Evolutionary conservation across 1,140 invertebrate genomes (phyloP).

Genomic region (Calosoma granatense): DNA sequence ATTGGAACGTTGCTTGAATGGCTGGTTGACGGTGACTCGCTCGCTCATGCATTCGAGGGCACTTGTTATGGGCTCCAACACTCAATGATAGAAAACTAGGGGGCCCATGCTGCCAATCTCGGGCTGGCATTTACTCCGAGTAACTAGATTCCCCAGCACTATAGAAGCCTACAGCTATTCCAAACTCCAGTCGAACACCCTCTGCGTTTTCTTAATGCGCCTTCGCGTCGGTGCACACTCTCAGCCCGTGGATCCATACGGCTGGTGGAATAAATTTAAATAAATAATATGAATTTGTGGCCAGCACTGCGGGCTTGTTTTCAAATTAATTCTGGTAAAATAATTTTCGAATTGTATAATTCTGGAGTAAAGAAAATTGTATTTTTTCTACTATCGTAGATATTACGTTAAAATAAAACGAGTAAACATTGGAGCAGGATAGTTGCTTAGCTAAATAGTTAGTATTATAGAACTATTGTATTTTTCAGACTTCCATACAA

Average conservation of each 20-base stretch:
- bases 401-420: too few species aligned
- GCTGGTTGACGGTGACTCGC: background rate
- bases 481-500: too few species aligned
- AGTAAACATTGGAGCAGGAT: too few species aligned
- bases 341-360: background rate
- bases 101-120: background rate
- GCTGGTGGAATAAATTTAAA: conserved; percentile 2
- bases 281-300: background rate
- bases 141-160: background rate
- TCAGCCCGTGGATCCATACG: background rate
- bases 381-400: background rate
- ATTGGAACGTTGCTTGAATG: too few species aligned
- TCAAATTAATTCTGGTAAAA: background rate
- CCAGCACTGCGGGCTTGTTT: background rate
- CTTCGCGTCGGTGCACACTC: background rate
- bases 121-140: background rate
- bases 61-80: background rate
- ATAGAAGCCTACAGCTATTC: background rate
- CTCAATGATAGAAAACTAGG: background rate
- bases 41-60: background rate
- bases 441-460: too few species aligned
- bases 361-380: background rate
- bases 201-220: background rate
- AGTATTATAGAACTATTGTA: too few species aligned
- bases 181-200: too few species aligned